A percentile compares a stretch with the other conserved stretches of the same genome.
These are phyloP conservation scores for Lucilia sericata DNA, from an alignment of 1,140 invertebrate species.

Conservation along the genomic window DNA sequence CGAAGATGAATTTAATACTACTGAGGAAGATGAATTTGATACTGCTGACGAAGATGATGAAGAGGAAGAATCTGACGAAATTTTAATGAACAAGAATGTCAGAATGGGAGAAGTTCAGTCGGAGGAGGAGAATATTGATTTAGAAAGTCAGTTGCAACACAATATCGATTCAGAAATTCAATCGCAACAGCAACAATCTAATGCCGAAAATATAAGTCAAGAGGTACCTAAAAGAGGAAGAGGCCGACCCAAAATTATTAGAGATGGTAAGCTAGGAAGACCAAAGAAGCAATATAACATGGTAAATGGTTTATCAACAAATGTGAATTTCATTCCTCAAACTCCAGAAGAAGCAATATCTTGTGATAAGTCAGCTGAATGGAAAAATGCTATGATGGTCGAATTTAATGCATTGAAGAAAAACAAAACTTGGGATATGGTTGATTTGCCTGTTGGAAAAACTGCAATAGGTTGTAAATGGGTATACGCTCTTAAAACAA, in stretches of 20 bases:
- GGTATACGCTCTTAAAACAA: constrained; percentile 51
- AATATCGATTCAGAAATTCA: no score
- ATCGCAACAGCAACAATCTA: neutral
- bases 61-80: no score
- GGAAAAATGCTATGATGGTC: no score
- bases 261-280: constrained; percentile 28
- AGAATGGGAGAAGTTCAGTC: no score
- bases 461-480: constrained; percentile 53
- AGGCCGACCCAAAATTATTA: constrained; percentile 15
- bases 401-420: constrained; percentile 51
- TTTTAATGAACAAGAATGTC: no score
- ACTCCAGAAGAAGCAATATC: constrained; percentile 49
- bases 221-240: constrained; percentile 14
- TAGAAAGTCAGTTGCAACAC: neutral
- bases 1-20: no score
- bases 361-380: constrained; percentile 44
- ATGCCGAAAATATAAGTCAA: neutral
- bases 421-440: constrained; percentile 52
- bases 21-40: no score
- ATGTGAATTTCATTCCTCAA: neutral
- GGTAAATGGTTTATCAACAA: neutral
- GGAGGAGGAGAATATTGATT: neutral
- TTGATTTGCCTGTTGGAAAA: constrained; percentile 48
- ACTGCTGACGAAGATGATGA: no score
- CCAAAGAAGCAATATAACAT: constrained; percentile 35